phyloP scores from a whole-genome alignment of 1,140 invertebrate species.

The Notospermus geniculatus region DNA sequence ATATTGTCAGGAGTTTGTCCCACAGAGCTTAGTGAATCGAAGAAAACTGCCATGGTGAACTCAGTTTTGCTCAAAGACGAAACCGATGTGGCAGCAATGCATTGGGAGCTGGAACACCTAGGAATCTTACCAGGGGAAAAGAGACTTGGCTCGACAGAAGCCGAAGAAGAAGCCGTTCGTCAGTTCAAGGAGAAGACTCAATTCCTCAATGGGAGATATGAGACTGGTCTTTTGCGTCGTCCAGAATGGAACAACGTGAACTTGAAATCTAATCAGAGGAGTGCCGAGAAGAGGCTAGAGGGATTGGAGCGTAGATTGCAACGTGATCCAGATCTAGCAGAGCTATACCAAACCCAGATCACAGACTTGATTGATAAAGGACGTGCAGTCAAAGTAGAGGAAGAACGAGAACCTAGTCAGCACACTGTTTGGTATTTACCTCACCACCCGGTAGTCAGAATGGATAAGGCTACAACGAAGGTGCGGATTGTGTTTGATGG shows the following conservation, averaged over 20 bases:
- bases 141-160: not conserved
- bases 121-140: not conserved
- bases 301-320: constrained; percentile 17
- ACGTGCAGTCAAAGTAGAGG: constrained; percentile 15
- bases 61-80: not conserved
- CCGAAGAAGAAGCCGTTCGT: constrained; percentile 2
- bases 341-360: constrained; percentile 14
- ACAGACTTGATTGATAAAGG: constrained; percentile 20
- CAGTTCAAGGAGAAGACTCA: not conserved
- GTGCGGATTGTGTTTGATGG: constrained; percentile 27
- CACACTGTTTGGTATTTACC: constrained; percentile 21
- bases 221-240: constrained; percentile 15
- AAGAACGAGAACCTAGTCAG: not conserved
- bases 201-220: constrained; percentile 15
- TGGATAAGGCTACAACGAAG: constrained; percentile 21
- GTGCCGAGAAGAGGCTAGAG: constrained; percentile 13
- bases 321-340: constrained; percentile 10
- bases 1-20: not conserved
- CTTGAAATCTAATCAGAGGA: constrained; percentile 20
- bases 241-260: constrained; percentile 12
- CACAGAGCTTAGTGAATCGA: not conserved
- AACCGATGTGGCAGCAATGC: not conserved
- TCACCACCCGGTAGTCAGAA: constrained; percentile 20
- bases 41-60: not conserved
- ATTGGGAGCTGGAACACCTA: not conserved